phyloP scores from a whole-genome alignment of 2,888 invertebrate species.

The Anodontia alba region DNA sequence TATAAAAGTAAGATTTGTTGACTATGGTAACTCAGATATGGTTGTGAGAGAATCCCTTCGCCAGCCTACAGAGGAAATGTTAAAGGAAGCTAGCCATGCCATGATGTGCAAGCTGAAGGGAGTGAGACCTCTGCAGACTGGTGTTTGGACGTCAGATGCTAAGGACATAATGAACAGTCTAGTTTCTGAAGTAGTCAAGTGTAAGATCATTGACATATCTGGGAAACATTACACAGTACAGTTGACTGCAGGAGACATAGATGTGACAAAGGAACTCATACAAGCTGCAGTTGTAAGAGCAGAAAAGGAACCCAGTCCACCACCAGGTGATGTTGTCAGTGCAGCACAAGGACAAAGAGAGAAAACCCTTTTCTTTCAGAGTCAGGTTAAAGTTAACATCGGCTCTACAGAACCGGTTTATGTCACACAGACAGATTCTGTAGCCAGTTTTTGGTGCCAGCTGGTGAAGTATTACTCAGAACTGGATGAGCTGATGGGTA shows the following conservation, averaged over 20 bases:
- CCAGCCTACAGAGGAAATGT: slow-evolving; percentile 57
- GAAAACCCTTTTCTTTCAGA: slow-evolving; percentile 29
- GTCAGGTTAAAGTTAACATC: slow-evolving; percentile 15
- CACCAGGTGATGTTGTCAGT: neutral
- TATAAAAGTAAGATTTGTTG: slow-evolving; percentile 71
- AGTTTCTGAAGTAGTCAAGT: slow-evolving; percentile 67
- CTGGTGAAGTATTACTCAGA: slow-evolving; percentile 43
- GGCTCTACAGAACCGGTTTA: slow-evolving; percentile 59
- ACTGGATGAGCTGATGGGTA: slow-evolving; percentile 67
- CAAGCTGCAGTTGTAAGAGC: slow-evolving; percentile 65
- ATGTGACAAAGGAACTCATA: slow-evolving; percentile 69
- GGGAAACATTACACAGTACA: slow-evolving; percentile 58
- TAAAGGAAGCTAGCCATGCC: slow-evolving; percentile 65
- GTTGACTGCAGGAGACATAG: slow-evolving; percentile 58
- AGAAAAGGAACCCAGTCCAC: slow-evolving; percentile 41
- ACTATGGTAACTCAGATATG: slow-evolving; percentile 81
- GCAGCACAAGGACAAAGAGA: neutral
- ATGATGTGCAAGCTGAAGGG: slow-evolving; percentile 69
- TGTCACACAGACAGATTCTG: slow-evolving; percentile 68
- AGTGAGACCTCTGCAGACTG: slow-evolving; percentile 63
- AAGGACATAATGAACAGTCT: slow-evolving; percentile 73
- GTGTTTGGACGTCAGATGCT: slow-evolving; percentile 67
- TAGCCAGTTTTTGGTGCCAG: slow-evolving; percentile 76
- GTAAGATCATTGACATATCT: slow-evolving; percentile 57
- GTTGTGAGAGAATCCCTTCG: slow-evolving; percentile 61